Percentiles rank a stretch among this genome's conserved stretches.
Conservation (phyloP, 2,113 vertebrate genomes). For the Ammodytes dubius region DNA sequence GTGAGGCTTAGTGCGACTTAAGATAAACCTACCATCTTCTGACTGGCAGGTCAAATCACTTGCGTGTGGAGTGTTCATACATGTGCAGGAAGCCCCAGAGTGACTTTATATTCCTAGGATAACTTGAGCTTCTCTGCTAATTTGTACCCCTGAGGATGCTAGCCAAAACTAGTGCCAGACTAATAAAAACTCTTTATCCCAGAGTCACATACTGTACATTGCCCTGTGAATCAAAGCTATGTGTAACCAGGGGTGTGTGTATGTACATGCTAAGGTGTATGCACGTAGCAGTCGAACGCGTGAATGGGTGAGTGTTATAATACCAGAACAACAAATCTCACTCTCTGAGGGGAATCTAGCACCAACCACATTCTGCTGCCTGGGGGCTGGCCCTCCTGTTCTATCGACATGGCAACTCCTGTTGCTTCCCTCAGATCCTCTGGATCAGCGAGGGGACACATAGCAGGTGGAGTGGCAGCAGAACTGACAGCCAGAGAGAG, state of each 20-base stretch:
- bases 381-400: slow-evolving; percentile 61
- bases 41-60: slow-evolving; percentile 29
- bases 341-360: slow-evolving; percentile 54
- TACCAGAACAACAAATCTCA: slow-evolving; percentile 51
- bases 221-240: slow-evolving; percentile 55
- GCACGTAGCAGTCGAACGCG: slow-evolving; percentile 34
- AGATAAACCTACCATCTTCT: slow-evolving; percentile 26
- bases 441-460: slow-evolving; percentile 56
- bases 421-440: slow-evolving; percentile 47
- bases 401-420: slow-evolving; percentile 55
- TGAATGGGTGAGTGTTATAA: slow-evolving; percentile 48
- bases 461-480: slow-evolving; percentile 53
- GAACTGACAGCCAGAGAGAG: slow-evolving; percentile 37
- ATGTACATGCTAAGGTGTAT: slow-evolving; percentile 12
- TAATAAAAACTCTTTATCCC: slow-evolving; percentile 77
- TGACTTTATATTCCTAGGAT: slow-evolving; percentile 58
- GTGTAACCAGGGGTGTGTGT: slow-evolving; percentile 19
- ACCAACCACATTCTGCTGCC: slow-evolving; percentile 67
- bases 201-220: slow-evolving; percentile 54
- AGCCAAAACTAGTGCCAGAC: slow-evolving; percentile 76
- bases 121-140: slow-evolving; percentile 76
- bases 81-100: slow-evolving; percentile 35
- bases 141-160: slow-evolving; percentile 75
- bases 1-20: not conserved
- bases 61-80: slow-evolving; percentile 42